Conservation (phyloP, 1,140 invertebrate genomes). For the Rhopalosiphum padi region DNA sequence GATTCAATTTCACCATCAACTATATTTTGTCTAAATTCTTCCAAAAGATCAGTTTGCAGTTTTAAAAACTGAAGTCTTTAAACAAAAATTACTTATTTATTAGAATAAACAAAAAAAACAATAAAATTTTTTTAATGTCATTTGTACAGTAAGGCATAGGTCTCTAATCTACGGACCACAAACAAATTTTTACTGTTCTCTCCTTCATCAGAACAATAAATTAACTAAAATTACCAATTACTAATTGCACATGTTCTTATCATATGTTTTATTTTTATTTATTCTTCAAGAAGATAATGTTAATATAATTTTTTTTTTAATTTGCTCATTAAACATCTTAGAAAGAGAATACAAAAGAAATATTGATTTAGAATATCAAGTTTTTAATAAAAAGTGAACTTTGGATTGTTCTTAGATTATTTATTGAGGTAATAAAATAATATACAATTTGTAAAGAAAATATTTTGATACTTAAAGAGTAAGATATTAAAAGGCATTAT, state of each 20-base stretch:
- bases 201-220: too few relatives aligned
- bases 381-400: background rate
- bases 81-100: constrained; percentile 53
- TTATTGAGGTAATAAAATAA: background rate
- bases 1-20: constrained; percentile 74
- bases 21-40: constrained; percentile 85
- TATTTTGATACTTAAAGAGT: background rate
- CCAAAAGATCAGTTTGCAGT: constrained; percentile 85
- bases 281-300: too few relatives aligned
- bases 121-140: background rate
- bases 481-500: background rate
- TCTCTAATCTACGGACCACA: background rate
- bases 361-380: background rate
- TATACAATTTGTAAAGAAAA: background rate
- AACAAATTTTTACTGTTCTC: background rate
- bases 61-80: constrained; percentile 83
- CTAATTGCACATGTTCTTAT: too few relatives aligned
- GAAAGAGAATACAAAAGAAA: background rate
- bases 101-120: background rate
- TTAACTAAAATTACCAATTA: too few relatives aligned
- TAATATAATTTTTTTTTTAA: background rate
- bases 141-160: background rate
- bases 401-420: background rate
- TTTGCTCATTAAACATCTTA: background rate
- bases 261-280: too few relatives aligned